Percentiles rank a stretch among this genome's conserved stretches.
phyloP scores from a whole-genome alignment of 2,888 invertebrate species.

The Heteropelma amictum region DNA sequence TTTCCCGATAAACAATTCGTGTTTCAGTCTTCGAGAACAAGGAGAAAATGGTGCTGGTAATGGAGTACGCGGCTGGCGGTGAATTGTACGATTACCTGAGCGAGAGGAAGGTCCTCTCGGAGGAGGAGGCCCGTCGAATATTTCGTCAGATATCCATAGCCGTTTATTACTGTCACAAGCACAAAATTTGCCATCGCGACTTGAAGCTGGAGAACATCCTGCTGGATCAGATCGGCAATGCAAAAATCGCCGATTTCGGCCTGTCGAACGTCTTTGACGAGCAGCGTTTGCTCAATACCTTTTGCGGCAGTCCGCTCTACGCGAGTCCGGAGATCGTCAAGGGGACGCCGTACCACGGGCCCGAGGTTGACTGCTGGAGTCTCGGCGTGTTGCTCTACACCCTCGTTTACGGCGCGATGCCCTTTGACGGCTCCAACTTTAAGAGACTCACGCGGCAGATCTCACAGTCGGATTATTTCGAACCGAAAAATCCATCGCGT shows the following conservation, averaged over 20 bases:
- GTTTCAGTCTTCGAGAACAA: conserved; percentile 99
- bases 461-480: conserved; percentile 97
- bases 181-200: conserved; percentile 98
- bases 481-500: conserved; percentile 96
- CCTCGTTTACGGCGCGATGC: conserved; percentile 99
- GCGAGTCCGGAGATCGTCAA: conserved; percentile 99
- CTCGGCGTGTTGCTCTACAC: conserved; percentile 98
- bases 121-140: conserved; percentile 95
- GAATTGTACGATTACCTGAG: conserved; percentile 98
- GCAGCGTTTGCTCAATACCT: conserved; percentile 91
- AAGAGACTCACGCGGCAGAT: conserved; percentile 97
- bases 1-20: no score
- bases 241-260: conserved; percentile 99
- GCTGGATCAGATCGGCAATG: conserved; percentile 94
- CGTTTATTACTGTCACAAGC: conserved; percentile 98
- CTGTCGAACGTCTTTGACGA: conserved; percentile 97
- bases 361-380: conserved; percentile 97
- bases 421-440: conserved; percentile 98
- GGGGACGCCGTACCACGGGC: conserved; percentile 97
- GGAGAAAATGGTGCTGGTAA: conserved; percentile 99
- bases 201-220: conserved; percentile 97
- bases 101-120: conserved; percentile 92
- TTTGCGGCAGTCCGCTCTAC: conserved; percentile 97
- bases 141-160: conserved; percentile 98
- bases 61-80: conserved; percentile 99